phyloP scores from a whole-genome alignment of 1,140 invertebrate species.

The Calosoma granatense region DNA sequence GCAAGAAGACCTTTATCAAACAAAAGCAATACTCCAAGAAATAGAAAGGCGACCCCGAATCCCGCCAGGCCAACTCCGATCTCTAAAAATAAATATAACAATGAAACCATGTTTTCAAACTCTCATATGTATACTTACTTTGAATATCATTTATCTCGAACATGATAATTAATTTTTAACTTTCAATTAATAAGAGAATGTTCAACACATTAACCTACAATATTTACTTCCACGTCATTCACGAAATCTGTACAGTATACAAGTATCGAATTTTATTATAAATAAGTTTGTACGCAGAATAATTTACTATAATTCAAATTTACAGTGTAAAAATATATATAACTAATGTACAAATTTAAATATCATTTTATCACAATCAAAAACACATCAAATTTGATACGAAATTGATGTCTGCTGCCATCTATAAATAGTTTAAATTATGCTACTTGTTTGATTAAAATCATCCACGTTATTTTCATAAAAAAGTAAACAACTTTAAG shows the following conservation, averaged over 20 bases:
- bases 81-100: conserved; percentile 50
- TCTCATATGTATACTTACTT: conserved; percentile 42
- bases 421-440: too few relatives aligned
- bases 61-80: conserved; percentile 95
- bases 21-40: conserved; percentile 86
- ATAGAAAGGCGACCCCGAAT: conserved; percentile 92
- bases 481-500: too few relatives aligned
- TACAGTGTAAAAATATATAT: too few relatives aligned
- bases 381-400: background rate
- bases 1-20: conserved; percentile 98
- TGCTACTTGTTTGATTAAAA: too few relatives aligned
- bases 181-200: too few relatives aligned
- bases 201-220: background rate
- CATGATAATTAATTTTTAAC: conserved; percentile 35
- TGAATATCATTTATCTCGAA: conserved; percentile 62
- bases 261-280: too few relatives aligned
- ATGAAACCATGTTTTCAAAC: background rate
- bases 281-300: too few relatives aligned
- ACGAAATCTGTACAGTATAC: too few relatives aligned
- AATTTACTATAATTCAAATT: too few relatives aligned
- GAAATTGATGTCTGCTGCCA: background rate
- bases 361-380: background rate
- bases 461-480: too few relatives aligned
- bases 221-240: background rate
- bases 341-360: too few relatives aligned